Conservation (phyloP, 1,140 invertebrate species). For the Neodiprion virginianus region DNA sequence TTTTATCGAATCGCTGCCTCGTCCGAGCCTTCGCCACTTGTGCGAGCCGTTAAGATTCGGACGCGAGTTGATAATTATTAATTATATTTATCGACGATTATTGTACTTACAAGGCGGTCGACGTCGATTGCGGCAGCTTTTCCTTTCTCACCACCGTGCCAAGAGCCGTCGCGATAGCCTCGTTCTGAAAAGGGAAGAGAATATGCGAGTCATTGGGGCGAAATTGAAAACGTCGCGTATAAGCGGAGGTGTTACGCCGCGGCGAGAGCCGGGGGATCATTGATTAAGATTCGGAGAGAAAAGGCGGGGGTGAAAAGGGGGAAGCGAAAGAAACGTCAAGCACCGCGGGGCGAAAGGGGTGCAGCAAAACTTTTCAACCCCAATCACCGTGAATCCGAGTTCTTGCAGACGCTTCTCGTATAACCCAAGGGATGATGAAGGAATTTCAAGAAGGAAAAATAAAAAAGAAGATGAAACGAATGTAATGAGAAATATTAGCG, state of each 20-base stretch:
- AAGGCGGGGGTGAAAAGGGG: not conserved
- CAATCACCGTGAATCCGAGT: no score
- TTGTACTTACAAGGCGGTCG: conserved; percentile 43
- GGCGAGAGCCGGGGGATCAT: not conserved
- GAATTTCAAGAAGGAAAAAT: no score
- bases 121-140: conserved; percentile 39
- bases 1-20: not conserved
- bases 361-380: no score
- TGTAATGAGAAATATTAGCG: no score
- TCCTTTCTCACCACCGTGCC: conserved; percentile 51
- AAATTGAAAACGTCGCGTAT: not conserved
- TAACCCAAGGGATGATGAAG: no score
- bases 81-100: no score
- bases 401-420: no score
- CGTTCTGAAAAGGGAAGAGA: conserved; percentile 58
- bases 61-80: not conserved
- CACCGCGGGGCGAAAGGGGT: no score
- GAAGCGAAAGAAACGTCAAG: not conserved
- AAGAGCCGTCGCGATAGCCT: conserved; percentile 57
- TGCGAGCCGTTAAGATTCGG: not conserved
- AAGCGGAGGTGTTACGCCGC: not conserved
- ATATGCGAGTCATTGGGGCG: not conserved
- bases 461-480: no score
- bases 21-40: not conserved
- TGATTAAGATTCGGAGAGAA: conserved; percentile 2